Evolutionary conservation across 2,888 invertebrate genomes (phyloP).

Genomic region (Cephus nigrinus): DNA sequence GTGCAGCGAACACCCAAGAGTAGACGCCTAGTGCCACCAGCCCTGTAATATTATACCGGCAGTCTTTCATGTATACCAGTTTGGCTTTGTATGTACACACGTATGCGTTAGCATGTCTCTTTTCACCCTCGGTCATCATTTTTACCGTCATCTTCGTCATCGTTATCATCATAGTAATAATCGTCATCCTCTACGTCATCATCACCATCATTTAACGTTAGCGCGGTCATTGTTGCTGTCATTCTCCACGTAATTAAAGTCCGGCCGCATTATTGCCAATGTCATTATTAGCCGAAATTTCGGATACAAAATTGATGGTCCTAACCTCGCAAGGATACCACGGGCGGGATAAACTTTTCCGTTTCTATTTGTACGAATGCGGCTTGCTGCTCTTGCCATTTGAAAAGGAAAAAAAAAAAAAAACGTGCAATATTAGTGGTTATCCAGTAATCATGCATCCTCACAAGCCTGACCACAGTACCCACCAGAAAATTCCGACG

Average conservation of each 20-base stretch:
- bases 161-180: slow-evolving; percentile 3
- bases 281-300: background rate
- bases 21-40: slow-evolving; percentile 47
- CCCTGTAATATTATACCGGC: slow-evolving; percentile 61
- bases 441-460: slow-evolving; percentile 2
- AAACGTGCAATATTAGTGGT: background rate
- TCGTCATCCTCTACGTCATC: background rate
- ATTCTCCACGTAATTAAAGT: background rate
- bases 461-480: slow-evolving; percentile 11
- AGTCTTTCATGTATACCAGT: slow-evolving; percentile 38
- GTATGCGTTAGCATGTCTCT: slow-evolving; percentile 15
- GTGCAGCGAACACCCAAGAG: slow-evolving; percentile 51
- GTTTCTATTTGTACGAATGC: background rate
- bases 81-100: slow-evolving; percentile 32
- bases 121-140: background rate
- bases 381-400: background rate
- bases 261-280: background rate
- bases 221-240: background rate
- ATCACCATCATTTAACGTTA: background rate
- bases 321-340: background rate
- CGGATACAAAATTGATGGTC: background rate
- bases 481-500: slow-evolving; percentile 60
- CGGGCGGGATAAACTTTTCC: background rate
- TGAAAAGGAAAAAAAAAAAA: background rate
- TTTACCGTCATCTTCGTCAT: background rate